A percentile compares a stretch with the other conserved stretches of the same genome.
These are phyloP conservation scores for Malurus alboscapulatus DNA, from an alignment of 2,113 vertebrate genomes.

Conservation along the genomic window DNA sequence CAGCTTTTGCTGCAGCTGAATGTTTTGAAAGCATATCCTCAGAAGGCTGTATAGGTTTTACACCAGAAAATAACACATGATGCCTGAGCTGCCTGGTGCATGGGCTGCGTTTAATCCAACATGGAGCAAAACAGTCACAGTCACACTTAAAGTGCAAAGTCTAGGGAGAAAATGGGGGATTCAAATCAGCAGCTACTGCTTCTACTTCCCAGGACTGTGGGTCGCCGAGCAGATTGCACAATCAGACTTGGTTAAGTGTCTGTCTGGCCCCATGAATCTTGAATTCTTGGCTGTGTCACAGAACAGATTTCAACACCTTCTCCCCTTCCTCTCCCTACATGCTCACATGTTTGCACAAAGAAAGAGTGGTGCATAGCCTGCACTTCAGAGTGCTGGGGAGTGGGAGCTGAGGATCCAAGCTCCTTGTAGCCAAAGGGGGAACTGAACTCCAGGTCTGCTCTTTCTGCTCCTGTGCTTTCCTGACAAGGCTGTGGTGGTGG, in stretches of 20 bases:
- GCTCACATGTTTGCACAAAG: background rate
- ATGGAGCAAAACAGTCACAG: background rate
- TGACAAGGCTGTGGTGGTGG: fast-evolving
- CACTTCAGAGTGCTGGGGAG: background rate
- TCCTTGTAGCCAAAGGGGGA: background rate
- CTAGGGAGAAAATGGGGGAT: background rate
- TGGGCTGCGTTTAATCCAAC: background rate
- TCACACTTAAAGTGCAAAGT: background rate
- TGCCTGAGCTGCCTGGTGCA: fast-evolving
- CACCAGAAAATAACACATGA: background rate
- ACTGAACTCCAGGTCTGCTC: background rate
- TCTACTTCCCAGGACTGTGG: background rate
- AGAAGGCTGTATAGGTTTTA: background rate
- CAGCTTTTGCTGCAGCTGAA: background rate
- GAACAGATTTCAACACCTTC: conserved; percentile 47
- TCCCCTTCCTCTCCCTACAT: background rate
- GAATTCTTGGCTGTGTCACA: conserved; percentile 1
- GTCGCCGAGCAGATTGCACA: conserved; percentile 2
- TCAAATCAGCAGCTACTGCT: background rate
- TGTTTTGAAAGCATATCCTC: background rate
- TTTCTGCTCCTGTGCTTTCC: background rate
- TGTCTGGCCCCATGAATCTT: conserved; percentile 40
- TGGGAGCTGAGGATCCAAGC: background rate
- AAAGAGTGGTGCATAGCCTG: background rate
- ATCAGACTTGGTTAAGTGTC: background rate